A percentile compares a stretch with the other conserved stretches of the same genome.
Evolutionary conservation across 2,888 invertebrate species (phyloP).

Genomic region (Philereme vetulata): DNA sequence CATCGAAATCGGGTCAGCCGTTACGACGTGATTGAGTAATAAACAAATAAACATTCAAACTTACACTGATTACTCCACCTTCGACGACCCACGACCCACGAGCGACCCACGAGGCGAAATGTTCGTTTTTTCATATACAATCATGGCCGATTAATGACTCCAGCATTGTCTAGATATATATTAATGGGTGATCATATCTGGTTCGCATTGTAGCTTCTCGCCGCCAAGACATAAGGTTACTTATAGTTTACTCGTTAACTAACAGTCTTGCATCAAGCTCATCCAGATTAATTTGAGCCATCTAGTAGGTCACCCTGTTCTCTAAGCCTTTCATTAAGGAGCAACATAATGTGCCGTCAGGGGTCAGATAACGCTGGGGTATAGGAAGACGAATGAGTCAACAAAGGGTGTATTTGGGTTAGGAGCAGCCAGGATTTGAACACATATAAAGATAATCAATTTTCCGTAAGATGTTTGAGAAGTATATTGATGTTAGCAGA

Average conservation of each 20-base stretch:
- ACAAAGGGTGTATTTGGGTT: conserved; percentile 42
- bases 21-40: too few species aligned
- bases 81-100: too few species aligned
- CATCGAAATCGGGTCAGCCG: too few species aligned
- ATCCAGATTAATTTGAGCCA: conserved; percentile 40
- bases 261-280: conserved; percentile 23
- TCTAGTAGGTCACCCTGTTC: conserved; percentile 27
- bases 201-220: neutral
- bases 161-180: too few species aligned
- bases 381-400: conserved; percentile 39
- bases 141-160: too few species aligned
- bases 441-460: neutral
- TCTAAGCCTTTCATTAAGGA: conserved; percentile 28
- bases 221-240: neutral
- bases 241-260: conserved; percentile 3
- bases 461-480: too few species aligned
- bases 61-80: too few species aligned
- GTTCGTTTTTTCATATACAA: too few species aligned
- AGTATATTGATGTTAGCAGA: too few species aligned
- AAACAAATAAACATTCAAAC: too few species aligned
- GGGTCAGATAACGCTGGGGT: conserved; percentile 35
- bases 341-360: conserved; percentile 26
- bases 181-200: too few species aligned
- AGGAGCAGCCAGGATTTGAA: conserved; percentile 4
- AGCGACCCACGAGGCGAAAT: too few species aligned